Percentiles rank a stretch among this genome's conserved stretches.
Conservation (phyloP, 2,797 vertebrate genomes). For the Trematocara caparti region DNA sequence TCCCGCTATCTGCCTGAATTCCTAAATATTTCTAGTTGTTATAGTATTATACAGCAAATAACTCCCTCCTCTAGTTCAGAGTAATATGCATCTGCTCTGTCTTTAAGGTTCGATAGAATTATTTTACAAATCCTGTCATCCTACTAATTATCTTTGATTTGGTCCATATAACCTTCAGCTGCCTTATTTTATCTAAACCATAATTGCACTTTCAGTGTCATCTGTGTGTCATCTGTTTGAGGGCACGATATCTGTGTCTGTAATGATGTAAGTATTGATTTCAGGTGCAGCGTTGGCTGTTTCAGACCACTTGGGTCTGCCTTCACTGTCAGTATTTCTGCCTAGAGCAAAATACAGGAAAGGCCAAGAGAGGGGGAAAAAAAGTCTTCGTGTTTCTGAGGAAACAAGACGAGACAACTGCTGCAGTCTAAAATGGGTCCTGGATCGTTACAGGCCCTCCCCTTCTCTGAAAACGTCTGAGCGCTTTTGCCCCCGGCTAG, state of each 20-base stretch:
- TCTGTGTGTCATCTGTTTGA: slow-evolving; percentile 15
- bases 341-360: slow-evolving; percentile 38
- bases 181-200: slow-evolving; percentile 15
- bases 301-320: slow-evolving; percentile 19
- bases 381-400: slow-evolving; percentile 39
- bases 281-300: slow-evolving; percentile 19
- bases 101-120: background rate
- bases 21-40: background rate
- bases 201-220: slow-evolving; percentile 25
- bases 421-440: slow-evolving; percentile 55
- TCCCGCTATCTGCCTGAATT: background rate
- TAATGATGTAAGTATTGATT: slow-evolving; percentile 67
- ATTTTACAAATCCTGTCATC: slow-evolving; percentile 8
- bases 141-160: slow-evolving; percentile 11
- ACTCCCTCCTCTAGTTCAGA: background rate
- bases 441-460: slow-evolving; percentile 59
- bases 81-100: slow-evolving; percentile 10
- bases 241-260: background rate
- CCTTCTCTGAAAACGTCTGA: too few relatives aligned
- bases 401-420: slow-evolving; percentile 62
- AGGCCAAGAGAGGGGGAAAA: background rate
- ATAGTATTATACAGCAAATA: background rate
- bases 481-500: too few relatives aligned
- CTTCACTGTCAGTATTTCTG: slow-evolving; percentile 53
- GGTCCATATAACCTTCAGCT: background rate